phyloP scores from a whole-genome alignment of 2,113 vertebrate genomes.

The Columba livia region DNA sequence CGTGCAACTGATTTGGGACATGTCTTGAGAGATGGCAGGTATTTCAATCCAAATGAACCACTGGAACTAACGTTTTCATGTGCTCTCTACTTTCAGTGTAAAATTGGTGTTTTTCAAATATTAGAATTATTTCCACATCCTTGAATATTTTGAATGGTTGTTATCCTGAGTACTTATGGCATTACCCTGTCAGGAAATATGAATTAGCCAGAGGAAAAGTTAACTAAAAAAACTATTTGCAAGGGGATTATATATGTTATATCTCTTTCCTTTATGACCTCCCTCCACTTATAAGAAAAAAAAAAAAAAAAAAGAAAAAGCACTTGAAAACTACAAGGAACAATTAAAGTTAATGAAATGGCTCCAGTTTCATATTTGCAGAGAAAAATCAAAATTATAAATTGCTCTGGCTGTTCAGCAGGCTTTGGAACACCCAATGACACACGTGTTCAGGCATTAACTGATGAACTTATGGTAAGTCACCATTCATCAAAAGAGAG shows the following conservation, averaged over 20 bases:
- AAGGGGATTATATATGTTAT: not conserved
- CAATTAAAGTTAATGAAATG: not conserved
- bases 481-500: not conserved
- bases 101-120: not conserved
- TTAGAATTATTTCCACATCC: not conserved
- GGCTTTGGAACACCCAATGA: not conserved
- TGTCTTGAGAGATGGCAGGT: not conserved
- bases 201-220: not conserved
- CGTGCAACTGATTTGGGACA: not conserved
- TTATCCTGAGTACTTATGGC: not conserved
- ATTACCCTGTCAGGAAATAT: constrained; percentile 16
- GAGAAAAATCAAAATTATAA: constrained; percentile 18
- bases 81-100: fast-evolving
- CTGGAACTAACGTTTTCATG: not conserved
- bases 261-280: not conserved
- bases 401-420: not conserved
- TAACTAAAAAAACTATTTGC: not conserved
- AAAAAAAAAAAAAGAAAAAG: not conserved
- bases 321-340: not conserved
- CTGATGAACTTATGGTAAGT: not conserved
- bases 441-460: not conserved
- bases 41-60: not conserved
- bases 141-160: not conserved
- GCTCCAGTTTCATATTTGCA: constrained; percentile 29
- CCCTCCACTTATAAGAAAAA: not conserved